A percentile compares a stretch with the other conserved stretches of the same genome.
phyloP scores from a whole-genome alignment of 1,140 invertebrate genomes.

The Ctenoplectra terminalis region DNA sequence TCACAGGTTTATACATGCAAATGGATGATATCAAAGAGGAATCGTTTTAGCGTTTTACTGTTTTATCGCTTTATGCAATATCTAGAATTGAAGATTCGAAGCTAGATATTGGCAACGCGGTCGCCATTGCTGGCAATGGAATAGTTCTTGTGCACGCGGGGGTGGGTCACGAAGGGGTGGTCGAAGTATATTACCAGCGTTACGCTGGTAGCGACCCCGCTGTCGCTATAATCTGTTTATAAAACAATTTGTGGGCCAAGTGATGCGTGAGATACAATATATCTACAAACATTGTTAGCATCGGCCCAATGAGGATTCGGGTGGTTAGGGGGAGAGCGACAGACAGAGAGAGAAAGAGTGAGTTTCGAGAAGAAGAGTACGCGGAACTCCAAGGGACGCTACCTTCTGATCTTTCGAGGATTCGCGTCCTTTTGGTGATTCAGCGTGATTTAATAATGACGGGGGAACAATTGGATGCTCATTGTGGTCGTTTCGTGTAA shows the following conservation, averaged over 20 bases:
- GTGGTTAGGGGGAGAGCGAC: constrained; percentile 66
- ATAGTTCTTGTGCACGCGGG: constrained; percentile 32
- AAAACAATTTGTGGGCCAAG: constrained; percentile 84
- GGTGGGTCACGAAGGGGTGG: constrained; percentile 52
- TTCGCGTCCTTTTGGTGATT: constrained; percentile 58
- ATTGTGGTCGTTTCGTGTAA: not conserved
- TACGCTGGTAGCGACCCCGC: constrained; percentile 72
- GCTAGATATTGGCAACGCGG: not conserved
- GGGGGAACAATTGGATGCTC: constrained; percentile 19
- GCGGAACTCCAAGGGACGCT: constrained; percentile 30
- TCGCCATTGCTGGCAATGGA: constrained; percentile 39
- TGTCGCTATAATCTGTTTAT: constrained; percentile 84
- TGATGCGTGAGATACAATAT: constrained; percentile 84
- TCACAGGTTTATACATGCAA: not conserved
- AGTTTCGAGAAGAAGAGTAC: constrained; percentile 14
- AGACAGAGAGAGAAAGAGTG: constrained; percentile 19
- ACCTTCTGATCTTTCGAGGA: constrained; percentile 54
- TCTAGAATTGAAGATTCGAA: constrained; percentile 27
- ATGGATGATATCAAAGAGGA: not conserved
- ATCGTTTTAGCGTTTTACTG: not conserved
- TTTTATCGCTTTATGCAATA: not conserved
- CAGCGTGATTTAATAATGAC: constrained; percentile 70
- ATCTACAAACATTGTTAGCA: constrained; percentile 84
- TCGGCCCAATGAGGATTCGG: constrained; percentile 82
- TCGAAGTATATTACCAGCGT: constrained; percentile 70